Base-by-base conservation (phyloP, 1,140 invertebrate genomes). In the Acromyrmex heyeri region DNA sequence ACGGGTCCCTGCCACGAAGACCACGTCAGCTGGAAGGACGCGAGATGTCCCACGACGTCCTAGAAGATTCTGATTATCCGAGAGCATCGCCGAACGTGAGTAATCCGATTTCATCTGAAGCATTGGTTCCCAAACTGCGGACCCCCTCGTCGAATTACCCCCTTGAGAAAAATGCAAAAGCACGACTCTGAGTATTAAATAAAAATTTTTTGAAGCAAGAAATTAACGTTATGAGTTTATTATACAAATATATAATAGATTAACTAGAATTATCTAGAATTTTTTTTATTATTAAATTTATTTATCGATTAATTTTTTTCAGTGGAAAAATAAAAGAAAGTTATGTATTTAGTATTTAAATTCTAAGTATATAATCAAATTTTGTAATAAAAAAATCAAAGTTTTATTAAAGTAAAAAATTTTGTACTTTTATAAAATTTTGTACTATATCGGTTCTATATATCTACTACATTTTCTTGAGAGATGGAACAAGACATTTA, bases 1-100 rank as follows among this genome's bases (percentile, higher is more conserved):
- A 93, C 87, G 93, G 93, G 57, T 93, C 93, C 61, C 85, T 94
- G 34, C 93, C 93, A 16, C 87, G 93, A 88, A 92, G 93, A 88
- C 92, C 92, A 73, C 89, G 91, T 75, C 93, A 93, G 73, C 85
- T 92, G 72, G 93, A 94, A 81, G 93, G 92, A 34, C 91, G 91
- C 59, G 92, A 93, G 62, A 91, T 93, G 89, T 90, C 92, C 50
- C 91, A 93, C 76, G 91, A 91, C 61, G 87, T 93, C 48, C 81
- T 93, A 73, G 92, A 94, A 70, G 92, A 94, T 83, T 92, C 91
- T 69, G 91, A 93, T 91, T 94, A 94, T 91, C 93, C 92, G 48
- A 90, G 92, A 90, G 92, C 92, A 85, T 91, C 92, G 55, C 92
- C 93, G 14, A 94, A 94, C 87, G 93, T 94, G 86, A 88, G 91